Evolutionary conservation across 2,113 vertebrate genomes (phyloP).

Genomic region (Prunella fulvescens): DNA sequence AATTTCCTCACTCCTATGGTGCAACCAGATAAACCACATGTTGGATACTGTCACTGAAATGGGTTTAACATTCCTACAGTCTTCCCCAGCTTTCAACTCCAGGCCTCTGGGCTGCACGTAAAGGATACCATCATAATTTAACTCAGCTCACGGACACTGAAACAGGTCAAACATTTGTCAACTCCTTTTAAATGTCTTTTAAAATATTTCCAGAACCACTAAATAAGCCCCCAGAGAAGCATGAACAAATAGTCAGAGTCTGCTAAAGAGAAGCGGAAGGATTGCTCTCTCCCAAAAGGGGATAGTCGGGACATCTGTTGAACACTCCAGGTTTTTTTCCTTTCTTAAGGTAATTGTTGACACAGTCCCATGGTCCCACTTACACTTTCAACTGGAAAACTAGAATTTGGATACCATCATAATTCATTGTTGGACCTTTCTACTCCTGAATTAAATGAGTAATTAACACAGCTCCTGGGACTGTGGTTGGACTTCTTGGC

Average conservation of each 20-base stretch:
- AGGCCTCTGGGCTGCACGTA: background rate
- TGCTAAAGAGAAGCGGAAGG: conserved; percentile 44
- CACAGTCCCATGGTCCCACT: conserved; percentile 25
- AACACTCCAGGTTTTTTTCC: conserved; percentile 1
- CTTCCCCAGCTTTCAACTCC: conserved; percentile 14
- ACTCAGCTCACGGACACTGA: background rate
- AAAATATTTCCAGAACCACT: conserved; percentile 55
- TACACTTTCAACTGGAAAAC: conserved; percentile 25
- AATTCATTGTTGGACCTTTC: conserved; percentile 35
- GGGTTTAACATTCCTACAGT: conserved; percentile 33
- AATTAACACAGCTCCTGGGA: background rate
- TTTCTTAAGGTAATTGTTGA: conserved; percentile 54
- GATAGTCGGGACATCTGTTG: conserved; percentile 55
- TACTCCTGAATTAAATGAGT: background rate
- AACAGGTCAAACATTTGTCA: conserved; percentile 54
- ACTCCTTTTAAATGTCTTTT: conserved; percentile 35
- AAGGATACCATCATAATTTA: conserved; percentile 45
- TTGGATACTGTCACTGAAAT: conserved; percentile 29
- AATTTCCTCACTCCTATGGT: background rate
- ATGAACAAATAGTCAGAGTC: conserved; percentile 35
- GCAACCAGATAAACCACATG: background rate
- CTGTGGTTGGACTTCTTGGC: background rate
- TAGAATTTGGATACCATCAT: background rate
- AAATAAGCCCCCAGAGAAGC: conserved; percentile 45
- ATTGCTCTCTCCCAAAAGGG: conserved; percentile 29